Conservation (phyloP, 2,888 invertebrate genomes). For the Cosmia trapezina region DNA sequence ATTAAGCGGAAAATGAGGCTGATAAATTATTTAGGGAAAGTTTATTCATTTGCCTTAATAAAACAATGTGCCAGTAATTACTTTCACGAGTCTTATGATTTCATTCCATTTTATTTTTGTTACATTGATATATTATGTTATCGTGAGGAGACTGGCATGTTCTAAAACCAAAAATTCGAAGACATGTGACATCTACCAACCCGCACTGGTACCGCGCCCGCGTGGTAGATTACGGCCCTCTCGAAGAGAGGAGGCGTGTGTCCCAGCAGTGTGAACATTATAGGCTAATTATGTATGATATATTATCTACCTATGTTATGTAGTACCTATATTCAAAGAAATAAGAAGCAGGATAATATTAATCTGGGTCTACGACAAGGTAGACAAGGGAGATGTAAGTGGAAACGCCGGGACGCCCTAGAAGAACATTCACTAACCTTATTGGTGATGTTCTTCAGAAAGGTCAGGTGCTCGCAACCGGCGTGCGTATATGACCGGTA, state of each 20-base stretch:
- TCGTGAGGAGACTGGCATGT: too few relatives aligned
- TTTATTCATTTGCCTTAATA: constrained; percentile 37
- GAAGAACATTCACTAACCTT: neutral
- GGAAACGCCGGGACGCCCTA: neutral
- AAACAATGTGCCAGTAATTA: constrained; percentile 35
- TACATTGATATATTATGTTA: too few relatives aligned
- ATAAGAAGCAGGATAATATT: neutral
- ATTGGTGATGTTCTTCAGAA: neutral
- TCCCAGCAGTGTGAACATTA: too few relatives aligned
- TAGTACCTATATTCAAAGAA: neutral
- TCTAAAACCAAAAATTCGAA: too few relatives aligned
- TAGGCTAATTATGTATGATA: too few relatives aligned
- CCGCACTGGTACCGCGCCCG: too few relatives aligned
- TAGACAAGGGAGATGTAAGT: neutral
- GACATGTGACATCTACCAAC: too few relatives aligned
- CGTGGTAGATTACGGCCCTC: too few relatives aligned
- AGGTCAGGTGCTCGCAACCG: neutral
- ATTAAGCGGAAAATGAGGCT: constrained; percentile 21
- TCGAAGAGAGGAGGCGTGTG: too few relatives aligned
- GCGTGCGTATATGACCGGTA: neutral
- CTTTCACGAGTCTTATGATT: constrained; percentile 16
- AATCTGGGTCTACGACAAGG: neutral
- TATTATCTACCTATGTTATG: neutral
- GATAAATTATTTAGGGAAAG: constrained; percentile 15
- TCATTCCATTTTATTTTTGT: constrained; percentile 8